Conservation (phyloP, 2,888 invertebrate species). For the Stenchaetothrips biformis region DNA sequence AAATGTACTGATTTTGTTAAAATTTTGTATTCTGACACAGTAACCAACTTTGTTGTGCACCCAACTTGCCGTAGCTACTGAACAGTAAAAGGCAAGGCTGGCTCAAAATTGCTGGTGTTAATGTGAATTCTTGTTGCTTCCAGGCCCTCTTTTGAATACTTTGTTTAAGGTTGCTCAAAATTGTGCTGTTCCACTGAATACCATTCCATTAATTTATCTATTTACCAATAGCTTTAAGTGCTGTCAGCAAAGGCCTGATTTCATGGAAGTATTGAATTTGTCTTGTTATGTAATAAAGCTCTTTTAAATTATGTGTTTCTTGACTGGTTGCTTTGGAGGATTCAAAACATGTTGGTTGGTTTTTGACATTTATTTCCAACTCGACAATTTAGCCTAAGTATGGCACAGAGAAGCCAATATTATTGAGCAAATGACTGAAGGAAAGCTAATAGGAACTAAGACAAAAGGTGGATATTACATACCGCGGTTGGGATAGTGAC, state of each 20-base stretch:
- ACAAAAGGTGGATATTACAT: not conserved
- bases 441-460: slow-evolving; percentile 23
- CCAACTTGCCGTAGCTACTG: no score
- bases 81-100: not conserved
- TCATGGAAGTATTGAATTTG: not conserved
- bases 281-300: not conserved
- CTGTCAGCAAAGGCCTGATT: not conserved
- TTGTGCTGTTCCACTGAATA: not conserved
- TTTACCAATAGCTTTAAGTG: not conserved
- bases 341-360: not conserved
- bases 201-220: not conserved
- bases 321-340: no score
- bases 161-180: not conserved
- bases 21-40: not conserved
- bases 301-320: not conserved
- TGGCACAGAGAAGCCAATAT: slow-evolving; percentile 18
- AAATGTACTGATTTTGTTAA: not conserved
- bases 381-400: not conserved
- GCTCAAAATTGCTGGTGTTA: not conserved
- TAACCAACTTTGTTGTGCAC: no score
- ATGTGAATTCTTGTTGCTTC: not conserved
- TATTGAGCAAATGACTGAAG: slow-evolving; percentile 13
- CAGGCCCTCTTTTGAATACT: not conserved
- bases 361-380: slow-evolving; percentile 2
- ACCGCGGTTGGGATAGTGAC: not conserved